Evolutionary conservation across 2,797 vertebrate genomes (phyloP).

Genomic region (Eurystomus glaucurus): DNA sequence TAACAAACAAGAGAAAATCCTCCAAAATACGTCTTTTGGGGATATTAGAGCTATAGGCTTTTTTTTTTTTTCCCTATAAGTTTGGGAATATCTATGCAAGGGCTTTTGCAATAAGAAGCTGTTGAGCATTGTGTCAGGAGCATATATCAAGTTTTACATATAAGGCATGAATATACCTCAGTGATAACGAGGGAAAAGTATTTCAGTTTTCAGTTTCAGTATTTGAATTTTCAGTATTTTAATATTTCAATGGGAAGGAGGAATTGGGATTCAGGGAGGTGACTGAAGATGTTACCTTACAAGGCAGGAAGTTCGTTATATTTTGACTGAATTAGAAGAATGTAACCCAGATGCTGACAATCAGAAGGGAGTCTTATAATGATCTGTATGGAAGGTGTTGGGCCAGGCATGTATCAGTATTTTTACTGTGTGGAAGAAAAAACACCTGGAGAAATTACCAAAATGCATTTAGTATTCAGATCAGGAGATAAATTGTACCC

Average conservation of each 20-base stretch:
- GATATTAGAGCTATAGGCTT: not conserved
- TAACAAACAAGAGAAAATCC: not conserved
- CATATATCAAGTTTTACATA: not conserved
- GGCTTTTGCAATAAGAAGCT: not conserved
- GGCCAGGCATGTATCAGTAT: rapidly evolving
- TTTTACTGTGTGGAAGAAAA: not conserved
- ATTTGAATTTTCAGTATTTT: not conserved
- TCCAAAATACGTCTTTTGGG: not conserved
- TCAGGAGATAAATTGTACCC: not conserved
- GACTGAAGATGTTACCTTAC: not conserved
- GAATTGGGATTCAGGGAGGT: not conserved
- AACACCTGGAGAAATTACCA: not conserved
- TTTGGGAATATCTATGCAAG: not conserved
- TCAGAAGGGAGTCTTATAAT: not conserved
- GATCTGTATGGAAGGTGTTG: not conserved
- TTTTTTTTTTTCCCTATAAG: rapidly evolving
- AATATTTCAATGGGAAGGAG: not conserved
- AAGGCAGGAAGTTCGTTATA: not conserved
- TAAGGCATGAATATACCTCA: not conserved
- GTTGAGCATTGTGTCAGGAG: not conserved
- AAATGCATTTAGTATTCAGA: not conserved
- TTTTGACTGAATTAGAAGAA: not conserved
- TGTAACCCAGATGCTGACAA: not conserved
- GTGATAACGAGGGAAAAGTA: not conserved
- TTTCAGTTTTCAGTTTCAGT: not conserved